Conservation (phyloP, 2,888 invertebrate species). For the Melipona bicolor region DNA sequence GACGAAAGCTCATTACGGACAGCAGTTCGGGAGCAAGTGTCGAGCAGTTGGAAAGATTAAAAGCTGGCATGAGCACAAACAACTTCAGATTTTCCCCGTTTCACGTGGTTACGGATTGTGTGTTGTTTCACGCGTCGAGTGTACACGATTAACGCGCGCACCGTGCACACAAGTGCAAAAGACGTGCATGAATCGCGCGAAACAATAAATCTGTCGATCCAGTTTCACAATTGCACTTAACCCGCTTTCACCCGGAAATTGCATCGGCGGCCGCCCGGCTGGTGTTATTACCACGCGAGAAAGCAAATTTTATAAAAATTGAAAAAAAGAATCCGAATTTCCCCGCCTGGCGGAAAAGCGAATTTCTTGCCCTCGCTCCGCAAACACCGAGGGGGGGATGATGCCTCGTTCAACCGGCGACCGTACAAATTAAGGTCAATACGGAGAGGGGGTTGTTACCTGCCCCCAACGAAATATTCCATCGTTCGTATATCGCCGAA, state of each 20-base stretch:
- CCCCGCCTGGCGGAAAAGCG: slow-evolving; percentile 23
- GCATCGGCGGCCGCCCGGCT: slow-evolving; percentile 4
- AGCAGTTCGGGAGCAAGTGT: slow-evolving; percentile 11
- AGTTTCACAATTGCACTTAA: slow-evolving; percentile 46
- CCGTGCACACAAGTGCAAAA: background rate
- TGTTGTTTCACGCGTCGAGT: slow-evolving; percentile 43
- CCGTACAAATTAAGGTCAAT: slow-evolving; percentile 46
- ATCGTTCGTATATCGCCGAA: slow-evolving; percentile 14
- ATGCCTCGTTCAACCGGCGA: background rate
- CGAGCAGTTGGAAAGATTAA: slow-evolving; percentile 24
- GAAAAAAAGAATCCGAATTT: slow-evolving; percentile 30
- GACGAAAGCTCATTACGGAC: slow-evolving; percentile 5
- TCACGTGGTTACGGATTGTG: background rate
- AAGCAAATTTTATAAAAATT: slow-evolving; percentile 34
- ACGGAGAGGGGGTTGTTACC: slow-evolving; percentile 1
- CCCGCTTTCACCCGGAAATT: slow-evolving; percentile 49
- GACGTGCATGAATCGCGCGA: slow-evolving; percentile 17
- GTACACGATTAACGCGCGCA: slow-evolving; percentile 4
- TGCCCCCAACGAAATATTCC: slow-evolving; percentile 16
- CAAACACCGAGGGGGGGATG: no score
- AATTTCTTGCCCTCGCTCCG: slow-evolving; percentile 22
- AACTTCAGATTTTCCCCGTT: slow-evolving; percentile 41
- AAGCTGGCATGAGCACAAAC: slow-evolving; percentile 21
- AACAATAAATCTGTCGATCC: slow-evolving; percentile 56
- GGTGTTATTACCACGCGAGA: slow-evolving; percentile 40